Evolutionary conservation across 1,140 invertebrate genomes (phyloP).

Genomic region (Cydia pomonella): DNA sequence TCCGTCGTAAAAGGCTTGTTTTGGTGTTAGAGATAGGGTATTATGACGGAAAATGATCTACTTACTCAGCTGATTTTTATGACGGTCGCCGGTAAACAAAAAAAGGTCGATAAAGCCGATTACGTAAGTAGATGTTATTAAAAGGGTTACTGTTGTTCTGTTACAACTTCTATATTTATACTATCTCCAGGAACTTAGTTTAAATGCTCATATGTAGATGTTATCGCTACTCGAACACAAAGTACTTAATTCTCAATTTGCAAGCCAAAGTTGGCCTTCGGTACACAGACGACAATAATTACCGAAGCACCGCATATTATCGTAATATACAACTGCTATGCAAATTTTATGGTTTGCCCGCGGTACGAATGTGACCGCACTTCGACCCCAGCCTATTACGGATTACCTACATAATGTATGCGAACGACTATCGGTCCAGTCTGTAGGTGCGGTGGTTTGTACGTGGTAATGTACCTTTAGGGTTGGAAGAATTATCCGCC

Average conservation of each 20-base stretch:
- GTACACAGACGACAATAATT: constrained; percentile 17
- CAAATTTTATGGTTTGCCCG: constrained; percentile 24
- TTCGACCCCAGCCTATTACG: constrained; percentile 12
- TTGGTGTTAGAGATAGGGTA: not conserved
- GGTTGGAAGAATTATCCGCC: not conserved
- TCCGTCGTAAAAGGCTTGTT: constrained; percentile 21
- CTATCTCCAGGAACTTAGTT: not conserved
- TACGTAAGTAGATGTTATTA: not conserved
- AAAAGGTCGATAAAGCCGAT: not conserved
- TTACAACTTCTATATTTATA: not conserved
- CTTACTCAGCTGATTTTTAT: constrained; percentile 21
- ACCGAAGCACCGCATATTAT: constrained; percentile 17
- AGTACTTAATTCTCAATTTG: constrained; percentile 14
- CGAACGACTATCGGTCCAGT: constrained; percentile 24
- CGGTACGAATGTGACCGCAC: constrained; percentile 28
- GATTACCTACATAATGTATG: constrained; percentile 25
- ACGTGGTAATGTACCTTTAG: not conserved
- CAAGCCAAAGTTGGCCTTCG: not conserved
- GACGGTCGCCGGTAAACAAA: constrained; percentile 11
- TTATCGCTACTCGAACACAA: not conserved
- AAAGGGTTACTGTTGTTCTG: not conserved
- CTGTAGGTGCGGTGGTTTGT: constrained; percentile 6
- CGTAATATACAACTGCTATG: constrained; percentile 33
- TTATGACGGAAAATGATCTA: not conserved
- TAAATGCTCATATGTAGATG: not conserved